Evolutionary conservation across 2,888 invertebrate species (phyloP).

Genomic region (Netelia virgata): DNA sequence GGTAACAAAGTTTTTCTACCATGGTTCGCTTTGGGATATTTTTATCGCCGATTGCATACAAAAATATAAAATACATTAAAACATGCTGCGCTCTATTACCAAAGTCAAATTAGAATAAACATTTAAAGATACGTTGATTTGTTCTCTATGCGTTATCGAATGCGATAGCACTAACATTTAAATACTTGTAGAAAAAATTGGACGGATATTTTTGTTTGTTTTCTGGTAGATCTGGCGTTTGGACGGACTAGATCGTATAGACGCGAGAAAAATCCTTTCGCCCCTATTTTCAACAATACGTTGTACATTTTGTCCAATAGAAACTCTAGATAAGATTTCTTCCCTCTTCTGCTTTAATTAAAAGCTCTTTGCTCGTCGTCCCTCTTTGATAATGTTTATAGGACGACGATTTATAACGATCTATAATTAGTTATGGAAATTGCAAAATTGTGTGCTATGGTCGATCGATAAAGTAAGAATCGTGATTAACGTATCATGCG

Average conservation of each 20-base stretch:
- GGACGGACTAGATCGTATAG: conserved; percentile 47
- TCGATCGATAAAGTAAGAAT: background rate
- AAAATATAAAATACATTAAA: conserved; percentile 14
- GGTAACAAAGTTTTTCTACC: conserved; percentile 75
- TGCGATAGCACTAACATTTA: background rate
- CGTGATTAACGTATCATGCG: too few relatives aligned
- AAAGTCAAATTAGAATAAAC: conserved; percentile 80
- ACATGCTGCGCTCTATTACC: conserved; percentile 71
- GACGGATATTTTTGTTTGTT: conserved; percentile 30
- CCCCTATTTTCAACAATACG: conserved; percentile 33
- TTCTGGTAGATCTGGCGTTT: conserved; percentile 34
- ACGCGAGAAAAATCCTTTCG: conserved; percentile 23
- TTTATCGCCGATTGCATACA: conserved; percentile 67
- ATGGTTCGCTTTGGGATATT: conserved; percentile 76
- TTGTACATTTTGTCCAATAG: conserved; percentile 36
- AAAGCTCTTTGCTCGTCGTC: background rate
- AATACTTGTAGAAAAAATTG: conserved; percentile 34
- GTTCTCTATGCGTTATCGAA: background rate
- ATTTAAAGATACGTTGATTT: conserved; percentile 72
- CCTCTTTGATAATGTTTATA: conserved; percentile 1
- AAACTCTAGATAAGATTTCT: background rate
- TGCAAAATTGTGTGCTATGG: background rate
- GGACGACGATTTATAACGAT: background rate
- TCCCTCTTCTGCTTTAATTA: too few relatives aligned
- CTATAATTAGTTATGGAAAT: background rate